Base-by-base conservation (phyloP, 1,140 invertebrate species). In the Sycophila sp. region DNA sequence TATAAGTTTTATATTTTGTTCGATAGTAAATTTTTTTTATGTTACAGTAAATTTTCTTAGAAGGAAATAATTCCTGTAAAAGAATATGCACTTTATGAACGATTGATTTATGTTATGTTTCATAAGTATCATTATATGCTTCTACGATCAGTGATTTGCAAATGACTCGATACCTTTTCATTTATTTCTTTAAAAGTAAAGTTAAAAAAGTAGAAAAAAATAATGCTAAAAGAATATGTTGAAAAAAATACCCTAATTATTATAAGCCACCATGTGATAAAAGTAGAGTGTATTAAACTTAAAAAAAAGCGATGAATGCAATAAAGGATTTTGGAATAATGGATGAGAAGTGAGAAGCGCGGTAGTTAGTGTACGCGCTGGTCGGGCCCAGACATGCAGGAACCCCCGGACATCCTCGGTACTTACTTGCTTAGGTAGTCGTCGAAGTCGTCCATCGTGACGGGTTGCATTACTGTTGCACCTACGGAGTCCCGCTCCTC, bases 401-500 rank as follows among this genome's bases (percentile, higher is more conserved):
- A 22, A 3, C 64, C 24, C 24, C 13, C 53, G 55, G 51, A 69
- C 51, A 68, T 17, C 72, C 34, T 28, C 67, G 66, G 63, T 77
- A 87, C 89, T 87, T 86, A 94, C 91, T 94, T 94, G 75, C 91
- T 90, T 62, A 95, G 86, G 80, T 94, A 95, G 80, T 94, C 92
- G 80, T 95, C 94, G 78, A 96, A 96, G 81, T 96, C 94, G 73
- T 95, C 93, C 76, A 95, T 89, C 5, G 93, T 94, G 1, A 95
- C 91, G 0, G 94, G 93, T 60, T 94, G 92, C 92, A 95, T 94
- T 13, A 90, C 92, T 0, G 93, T 92, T 3, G 93, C 91, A 15
- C 93, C 91, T 26, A 94, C 89, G 56, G 94, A 92, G 76, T 94
- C 93, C 1, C 89, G 89, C 77, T 94, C 93, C 69, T 94, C 93